These are phyloP conservation scores for Potamilus streckersoni DNA, from an alignment of 1,140 invertebrate genomes.

Conservation along the genomic window DNA sequence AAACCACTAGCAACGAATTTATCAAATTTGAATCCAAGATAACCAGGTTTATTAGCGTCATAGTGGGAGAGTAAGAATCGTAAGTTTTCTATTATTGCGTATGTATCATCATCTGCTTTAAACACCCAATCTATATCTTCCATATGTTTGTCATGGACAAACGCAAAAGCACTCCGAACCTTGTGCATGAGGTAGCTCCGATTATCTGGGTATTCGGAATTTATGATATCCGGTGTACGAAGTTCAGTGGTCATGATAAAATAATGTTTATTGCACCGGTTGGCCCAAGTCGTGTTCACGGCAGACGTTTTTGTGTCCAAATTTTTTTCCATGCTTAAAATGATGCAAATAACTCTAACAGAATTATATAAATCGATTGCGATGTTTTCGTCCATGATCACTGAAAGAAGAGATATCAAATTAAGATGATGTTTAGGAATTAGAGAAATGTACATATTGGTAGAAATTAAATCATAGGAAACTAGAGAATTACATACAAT, in stretches of 20 bases:
- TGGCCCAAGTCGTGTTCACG: conserved; percentile 42
- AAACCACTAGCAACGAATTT: conserved; percentile 35
- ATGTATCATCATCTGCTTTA: conserved; percentile 72
- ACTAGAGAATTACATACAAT: too few species aligned
- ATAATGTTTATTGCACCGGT: conserved; percentile 37
- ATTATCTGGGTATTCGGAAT: conserved; percentile 21
- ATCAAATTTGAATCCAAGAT: conserved; percentile 45
- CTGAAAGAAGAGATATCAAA: too few species aligned
- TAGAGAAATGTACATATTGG: too few species aligned
- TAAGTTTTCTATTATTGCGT: conserved; percentile 91
- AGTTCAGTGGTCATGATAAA: conserved; percentile 23
- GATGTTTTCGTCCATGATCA: too few species aligned
- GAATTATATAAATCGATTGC: neutral
- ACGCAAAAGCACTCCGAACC: conserved; percentile 21
- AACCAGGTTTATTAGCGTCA: conserved; percentile 43
- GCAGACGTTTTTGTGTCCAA: conserved; percentile 21
- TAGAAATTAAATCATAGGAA: too few species aligned
- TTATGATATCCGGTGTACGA: conserved; percentile 25
- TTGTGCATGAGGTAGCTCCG: conserved; percentile 32
- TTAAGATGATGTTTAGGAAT: too few species aligned
- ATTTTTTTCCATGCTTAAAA: conserved; percentile 31
- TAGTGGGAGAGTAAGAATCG: conserved; percentile 84
- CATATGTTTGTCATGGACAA: conserved; percentile 30
- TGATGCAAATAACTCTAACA: conserved; percentile 33
- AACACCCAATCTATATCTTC: conserved; percentile 56